Percentiles rank a stretch among this genome's conserved stretches.
Evolutionary conservation across 1,140 invertebrate genomes (phyloP).

Genomic region (Coboldia fuscipes): DNA sequence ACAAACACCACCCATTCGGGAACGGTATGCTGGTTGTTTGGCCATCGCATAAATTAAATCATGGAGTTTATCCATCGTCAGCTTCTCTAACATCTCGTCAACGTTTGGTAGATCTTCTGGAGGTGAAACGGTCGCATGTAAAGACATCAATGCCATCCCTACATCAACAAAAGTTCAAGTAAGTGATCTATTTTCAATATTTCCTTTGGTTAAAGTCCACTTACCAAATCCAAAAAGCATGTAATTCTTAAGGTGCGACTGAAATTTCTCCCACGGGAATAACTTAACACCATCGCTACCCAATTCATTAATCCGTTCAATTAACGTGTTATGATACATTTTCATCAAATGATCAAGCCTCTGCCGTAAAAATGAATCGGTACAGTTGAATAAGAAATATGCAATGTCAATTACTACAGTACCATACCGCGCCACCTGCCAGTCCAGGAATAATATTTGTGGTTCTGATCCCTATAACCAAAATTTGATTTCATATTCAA

Average conservation of each 20-base stretch:
- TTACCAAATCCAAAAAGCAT: conserved; percentile 1
- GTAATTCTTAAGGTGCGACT: conserved; percentile 1
- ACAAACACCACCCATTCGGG: background rate
- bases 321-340: conserved; percentile 1
- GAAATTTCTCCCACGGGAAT: background rate
- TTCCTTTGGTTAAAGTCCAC: background rate
- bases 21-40: background rate
- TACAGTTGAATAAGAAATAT: conserved; percentile 2
- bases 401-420: conserved; percentile 1
- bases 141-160: background rate
- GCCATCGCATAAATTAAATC: background rate
- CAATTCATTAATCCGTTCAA: conserved; percentile 1
- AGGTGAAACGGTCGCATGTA: background rate
- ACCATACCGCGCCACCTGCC: conserved; percentile 2
- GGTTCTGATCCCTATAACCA: too few species aligned
- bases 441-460: conserved; percentile 3
- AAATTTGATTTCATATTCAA: too few species aligned
- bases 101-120: background rate
- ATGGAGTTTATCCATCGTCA: background rate
- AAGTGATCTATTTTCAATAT: background rate
- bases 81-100: background rate
- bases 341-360: background rate
- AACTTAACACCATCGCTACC: background rate
- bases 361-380: background rate
- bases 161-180: background rate